Evolutionary conservation across 2,888 invertebrate species (phyloP).

Genomic region (Idaea biselata): DNA sequence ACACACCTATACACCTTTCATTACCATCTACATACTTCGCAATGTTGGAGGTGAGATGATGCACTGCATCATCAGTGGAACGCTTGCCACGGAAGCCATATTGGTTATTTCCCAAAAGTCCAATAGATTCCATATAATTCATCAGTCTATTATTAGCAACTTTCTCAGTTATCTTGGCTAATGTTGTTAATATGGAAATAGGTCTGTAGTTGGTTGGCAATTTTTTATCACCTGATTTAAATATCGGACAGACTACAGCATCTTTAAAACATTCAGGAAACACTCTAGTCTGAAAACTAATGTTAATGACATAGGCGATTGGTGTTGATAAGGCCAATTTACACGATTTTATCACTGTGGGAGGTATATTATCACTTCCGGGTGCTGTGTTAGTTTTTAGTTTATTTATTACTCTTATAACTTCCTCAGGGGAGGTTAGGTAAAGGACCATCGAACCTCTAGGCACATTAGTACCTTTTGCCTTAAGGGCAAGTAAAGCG

Average conservation of each 20-base stretch:
- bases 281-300: background rate
- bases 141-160: background rate
- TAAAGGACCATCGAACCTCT: background rate
- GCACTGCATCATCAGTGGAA: background rate
- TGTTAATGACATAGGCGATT: background rate
- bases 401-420: background rate
- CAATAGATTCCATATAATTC: background rate
- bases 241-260: background rate
- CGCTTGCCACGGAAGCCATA: background rate
- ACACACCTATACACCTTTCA: background rate
- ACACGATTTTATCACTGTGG: background rate
- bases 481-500: background rate
- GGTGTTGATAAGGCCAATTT: background rate
- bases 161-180: slow-evolving; percentile 2
- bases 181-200: background rate
- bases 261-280: background rate
- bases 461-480: background rate
- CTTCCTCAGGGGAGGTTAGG: background rate
- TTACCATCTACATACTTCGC: background rate
- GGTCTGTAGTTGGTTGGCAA: background rate
- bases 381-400: background rate
- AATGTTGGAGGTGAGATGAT: background rate
- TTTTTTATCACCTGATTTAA: background rate
- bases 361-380: background rate
- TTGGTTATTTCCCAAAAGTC: background rate